Evolutionary conservation across 2,113 vertebrate genomes (phyloP).

Genomic region (Candoia aspera): DNA sequence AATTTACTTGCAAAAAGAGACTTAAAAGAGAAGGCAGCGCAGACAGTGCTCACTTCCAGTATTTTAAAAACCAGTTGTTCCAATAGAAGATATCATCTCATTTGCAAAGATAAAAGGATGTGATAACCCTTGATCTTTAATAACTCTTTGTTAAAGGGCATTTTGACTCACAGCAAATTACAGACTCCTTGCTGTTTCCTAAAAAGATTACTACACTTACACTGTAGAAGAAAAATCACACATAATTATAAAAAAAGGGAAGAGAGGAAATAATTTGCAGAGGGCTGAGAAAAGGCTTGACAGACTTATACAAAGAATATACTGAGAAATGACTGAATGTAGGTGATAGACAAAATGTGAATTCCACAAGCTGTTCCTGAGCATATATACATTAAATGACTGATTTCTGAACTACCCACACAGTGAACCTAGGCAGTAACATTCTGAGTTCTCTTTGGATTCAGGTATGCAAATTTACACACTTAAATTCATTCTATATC

Average conservation of each 20-base stretch:
- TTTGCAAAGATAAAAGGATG: conserved; percentile 21
- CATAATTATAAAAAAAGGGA: not conserved
- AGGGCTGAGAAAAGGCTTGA: not conserved
- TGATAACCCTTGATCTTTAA: conserved; percentile 11
- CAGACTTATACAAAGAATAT: not conserved
- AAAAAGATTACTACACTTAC: not conserved
- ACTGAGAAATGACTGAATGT: not conserved
- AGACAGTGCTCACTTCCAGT: not conserved
- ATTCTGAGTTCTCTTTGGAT: not conserved
- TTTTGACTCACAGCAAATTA: not conserved
- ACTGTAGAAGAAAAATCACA: not conserved
- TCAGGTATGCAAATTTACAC: not conserved
- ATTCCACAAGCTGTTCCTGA: not conserved
- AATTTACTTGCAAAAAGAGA: conserved; percentile 40
- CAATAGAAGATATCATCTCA: conserved; percentile 10
- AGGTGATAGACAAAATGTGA: not conserved
- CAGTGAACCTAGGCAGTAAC: not conserved
- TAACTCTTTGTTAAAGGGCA: conserved; percentile 15
- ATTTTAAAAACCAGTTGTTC: conserved; percentile 14
- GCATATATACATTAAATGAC: not conserved
- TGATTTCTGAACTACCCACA: not conserved
- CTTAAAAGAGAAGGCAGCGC: not conserved
- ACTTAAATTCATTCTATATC: not conserved
- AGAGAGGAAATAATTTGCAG: not conserved
- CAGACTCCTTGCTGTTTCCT: conserved; percentile 32